Evolutionary conservation across 2,797 vertebrate species (phyloP).

Genomic region (Myotis daubentonii): DNA sequence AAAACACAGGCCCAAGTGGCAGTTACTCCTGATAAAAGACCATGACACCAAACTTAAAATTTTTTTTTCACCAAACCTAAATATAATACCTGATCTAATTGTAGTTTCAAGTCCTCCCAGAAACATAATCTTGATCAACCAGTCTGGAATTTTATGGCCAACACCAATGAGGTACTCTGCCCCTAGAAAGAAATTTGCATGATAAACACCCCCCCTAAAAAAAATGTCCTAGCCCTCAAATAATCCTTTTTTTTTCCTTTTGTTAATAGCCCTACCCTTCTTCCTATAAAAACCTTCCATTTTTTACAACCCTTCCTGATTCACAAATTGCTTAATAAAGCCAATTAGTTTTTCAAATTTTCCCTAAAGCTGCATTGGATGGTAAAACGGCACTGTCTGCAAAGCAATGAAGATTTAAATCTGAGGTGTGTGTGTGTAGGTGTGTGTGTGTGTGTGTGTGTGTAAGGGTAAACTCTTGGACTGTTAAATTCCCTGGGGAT

Average conservation of each 20-base stretch:
- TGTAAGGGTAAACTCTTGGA: neutral
- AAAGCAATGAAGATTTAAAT: neutral
- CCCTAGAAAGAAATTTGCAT: neutral
- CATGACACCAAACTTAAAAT: too few species aligned
- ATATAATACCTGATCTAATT: neutral
- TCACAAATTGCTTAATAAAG: neutral
- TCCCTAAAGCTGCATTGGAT: neutral
- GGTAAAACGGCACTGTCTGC: neutral
- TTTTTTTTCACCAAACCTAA: neutral
- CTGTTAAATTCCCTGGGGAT: neutral
- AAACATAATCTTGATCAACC: neutral
- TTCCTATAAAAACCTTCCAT: neutral
- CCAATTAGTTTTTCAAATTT: neutral
- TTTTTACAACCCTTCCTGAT: neutral
- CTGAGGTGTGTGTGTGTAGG: neutral
- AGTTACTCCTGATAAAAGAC: neutral
- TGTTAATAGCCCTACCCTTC: neutral
- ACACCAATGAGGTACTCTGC: neutral
- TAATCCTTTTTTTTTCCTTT: neutral
- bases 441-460: neutral
- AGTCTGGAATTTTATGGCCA: neutral
- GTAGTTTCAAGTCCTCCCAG: neutral
- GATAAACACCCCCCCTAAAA: neutral
- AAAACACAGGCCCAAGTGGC: neutral
- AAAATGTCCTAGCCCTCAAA: neutral